Evolutionary conservation across 30 jellyfish, hydroid and myxozoan genomes (phyloP).

Genomic region (Chrysaora quinquecirrha): DNA sequence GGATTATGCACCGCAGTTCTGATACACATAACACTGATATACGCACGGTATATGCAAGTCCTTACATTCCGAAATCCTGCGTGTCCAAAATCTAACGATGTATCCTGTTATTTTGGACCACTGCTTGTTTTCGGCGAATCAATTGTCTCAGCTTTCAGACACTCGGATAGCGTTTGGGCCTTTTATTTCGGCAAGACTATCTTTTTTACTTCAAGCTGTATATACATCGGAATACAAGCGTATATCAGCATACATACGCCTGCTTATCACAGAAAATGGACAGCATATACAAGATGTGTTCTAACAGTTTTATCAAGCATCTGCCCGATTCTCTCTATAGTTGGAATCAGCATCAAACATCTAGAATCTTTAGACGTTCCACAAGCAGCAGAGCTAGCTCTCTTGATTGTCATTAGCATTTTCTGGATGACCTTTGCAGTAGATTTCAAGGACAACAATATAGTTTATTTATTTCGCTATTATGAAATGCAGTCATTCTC

Average conservation of each 20-base stretch:
- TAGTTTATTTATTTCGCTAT: background rate
- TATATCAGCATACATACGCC: slow-evolving; percentile 32
- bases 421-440: slow-evolving; percentile 47
- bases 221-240: slow-evolving; percentile 43
- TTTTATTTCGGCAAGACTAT: slow-evolving; percentile 28
- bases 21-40: slow-evolving; percentile 18
- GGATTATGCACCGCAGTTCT: slow-evolving; percentile 32
- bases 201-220: slow-evolving; percentile 15
- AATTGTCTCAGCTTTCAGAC: slow-evolving; percentile 13
- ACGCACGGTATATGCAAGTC: slow-evolving; percentile 35
- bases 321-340: slow-evolving; percentile 15
- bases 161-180: slow-evolving; percentile 8
- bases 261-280: slow-evolving; percentile 4
- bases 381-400: slow-evolving; percentile 35
- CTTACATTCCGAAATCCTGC: slow-evolving; percentile 19
- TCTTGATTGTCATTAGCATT: background rate
- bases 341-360: slow-evolving; percentile 13
- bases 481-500: background rate
- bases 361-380: slow-evolving; percentile 7
- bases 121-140: slow-evolving; percentile 27
- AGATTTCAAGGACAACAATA: slow-evolving; percentile 17
- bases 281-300: slow-evolving; percentile 11
- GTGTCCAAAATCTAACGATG: slow-evolving; percentile 20
- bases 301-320: slow-evolving; percentile 3
- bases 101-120: slow-evolving; percentile 20